phyloP scores from a whole-genome alignment of 2,797 vertebrate species.

The Clarias pachynema region DNA sequence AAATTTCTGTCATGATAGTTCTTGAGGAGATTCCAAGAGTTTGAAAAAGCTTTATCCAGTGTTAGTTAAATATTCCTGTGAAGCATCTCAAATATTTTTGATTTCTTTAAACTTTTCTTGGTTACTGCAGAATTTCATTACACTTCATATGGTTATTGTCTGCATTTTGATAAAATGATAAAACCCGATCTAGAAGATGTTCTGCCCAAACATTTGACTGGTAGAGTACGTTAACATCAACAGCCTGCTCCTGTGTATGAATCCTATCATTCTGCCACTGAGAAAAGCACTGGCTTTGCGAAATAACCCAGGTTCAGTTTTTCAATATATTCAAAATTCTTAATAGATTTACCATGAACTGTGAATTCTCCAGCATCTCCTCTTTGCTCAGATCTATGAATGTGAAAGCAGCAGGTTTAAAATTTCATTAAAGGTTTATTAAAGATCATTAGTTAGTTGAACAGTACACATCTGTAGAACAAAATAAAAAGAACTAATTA shows the following conservation, averaged over 20 bases:
- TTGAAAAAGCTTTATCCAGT: background rate
- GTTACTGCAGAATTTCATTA: background rate
- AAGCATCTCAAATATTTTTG: background rate
- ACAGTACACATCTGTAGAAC: too few species aligned
- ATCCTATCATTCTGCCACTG: background rate
- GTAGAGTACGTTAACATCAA: background rate
- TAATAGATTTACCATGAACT: slow-evolving; percentile 16
- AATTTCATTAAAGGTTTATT: too few species aligned
- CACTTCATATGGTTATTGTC: background rate
- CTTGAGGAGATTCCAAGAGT: background rate
- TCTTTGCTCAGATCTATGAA: slow-evolving; percentile 38
- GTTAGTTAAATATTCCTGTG: background rate
- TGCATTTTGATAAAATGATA: background rate
- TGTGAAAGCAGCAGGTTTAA: background rate
- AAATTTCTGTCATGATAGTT: background rate
- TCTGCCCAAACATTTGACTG: background rate
- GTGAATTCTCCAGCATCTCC: slow-evolving; percentile 40
- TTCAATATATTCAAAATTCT: slow-evolving; percentile 2
- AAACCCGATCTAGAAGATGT: background rate
- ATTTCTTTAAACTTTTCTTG: background rate
- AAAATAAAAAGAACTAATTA: background rate
- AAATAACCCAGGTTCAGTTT: background rate
- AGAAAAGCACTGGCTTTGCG: background rate
- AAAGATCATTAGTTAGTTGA: background rate
- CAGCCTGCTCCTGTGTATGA: background rate